Conservation (phyloP, 2,113 vertebrate species). For the Pithys albifrons region DNA sequence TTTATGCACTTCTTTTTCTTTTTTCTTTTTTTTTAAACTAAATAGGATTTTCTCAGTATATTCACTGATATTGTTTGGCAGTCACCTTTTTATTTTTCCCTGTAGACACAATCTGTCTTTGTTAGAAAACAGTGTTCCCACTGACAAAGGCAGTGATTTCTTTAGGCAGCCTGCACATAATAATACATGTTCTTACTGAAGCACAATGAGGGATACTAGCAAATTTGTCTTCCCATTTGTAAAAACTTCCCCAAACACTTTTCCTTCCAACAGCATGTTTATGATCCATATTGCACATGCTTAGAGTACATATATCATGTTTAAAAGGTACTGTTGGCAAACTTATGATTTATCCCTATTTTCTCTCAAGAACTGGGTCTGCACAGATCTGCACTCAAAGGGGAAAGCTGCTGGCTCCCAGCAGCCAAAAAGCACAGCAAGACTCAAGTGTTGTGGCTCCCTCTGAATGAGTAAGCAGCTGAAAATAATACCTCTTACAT, state of each 20-base stretch:
- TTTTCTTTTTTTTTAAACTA: not conserved
- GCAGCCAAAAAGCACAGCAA: conserved; percentile 10
- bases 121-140: not conserved
- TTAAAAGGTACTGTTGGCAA: not conserved
- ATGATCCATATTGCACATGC: not conserved
- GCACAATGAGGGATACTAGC: not conserved
- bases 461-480: conserved; percentile 27
- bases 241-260: conserved; percentile 2
- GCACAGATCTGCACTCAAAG: not conserved
- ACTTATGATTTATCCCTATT: not conserved
- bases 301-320: not conserved
- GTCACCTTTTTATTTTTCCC: not conserved
- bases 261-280: not conserved
- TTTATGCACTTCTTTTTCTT: not conserved
- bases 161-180: not conserved
- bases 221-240: not conserved
- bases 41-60: not conserved
- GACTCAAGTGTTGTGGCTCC: not conserved
- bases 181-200: not conserved
- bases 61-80: not conserved
- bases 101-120: not conserved
- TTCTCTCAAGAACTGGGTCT: not conserved
- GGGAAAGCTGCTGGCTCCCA: not conserved
- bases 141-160: not conserved
- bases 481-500: conserved; percentile 39